Conservation (phyloP, 30 jellyfish, hydroid and myxozoan genomes). For the Calvadosia cruxmelitensis region DNA sequence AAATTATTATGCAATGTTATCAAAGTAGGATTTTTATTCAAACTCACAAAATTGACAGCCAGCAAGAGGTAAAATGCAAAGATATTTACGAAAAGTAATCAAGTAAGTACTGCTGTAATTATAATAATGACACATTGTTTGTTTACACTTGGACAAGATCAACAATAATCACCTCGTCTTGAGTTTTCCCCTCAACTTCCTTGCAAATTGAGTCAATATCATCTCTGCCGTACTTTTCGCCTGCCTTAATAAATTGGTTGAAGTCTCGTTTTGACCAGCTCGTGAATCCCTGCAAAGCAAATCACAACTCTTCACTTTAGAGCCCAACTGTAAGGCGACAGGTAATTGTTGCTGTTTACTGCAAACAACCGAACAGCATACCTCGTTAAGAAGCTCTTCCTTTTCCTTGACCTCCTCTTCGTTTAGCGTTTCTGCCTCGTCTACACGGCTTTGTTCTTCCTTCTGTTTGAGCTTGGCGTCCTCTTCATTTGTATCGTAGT, state of each 20-base stretch:
- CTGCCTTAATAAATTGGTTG: slow-evolving; percentile 86
- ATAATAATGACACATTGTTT: too few relatives aligned
- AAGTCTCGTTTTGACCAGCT: slow-evolving; percentile 93
- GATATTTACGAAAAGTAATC: too few relatives aligned
- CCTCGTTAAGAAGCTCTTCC: slow-evolving; percentile 88
- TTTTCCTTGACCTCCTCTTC: slow-evolving; percentile 90
- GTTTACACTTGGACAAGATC: too few relatives aligned
- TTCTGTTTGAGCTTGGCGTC: slow-evolving; percentile 68
- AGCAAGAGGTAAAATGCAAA: too few relatives aligned
- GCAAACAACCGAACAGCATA: too few relatives aligned
- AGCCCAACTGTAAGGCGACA: background rate
- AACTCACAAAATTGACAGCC: too few relatives aligned
- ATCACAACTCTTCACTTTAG: background rate
- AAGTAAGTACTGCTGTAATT: background rate
- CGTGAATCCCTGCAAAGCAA: slow-evolving; percentile 84
- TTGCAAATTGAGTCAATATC: slow-evolving; percentile 64
- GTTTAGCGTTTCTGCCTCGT: slow-evolving; percentile 85
- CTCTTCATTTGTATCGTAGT: slow-evolving; percentile 69
- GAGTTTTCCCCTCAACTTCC: slow-evolving; percentile 96
- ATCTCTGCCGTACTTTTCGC: slow-evolving; percentile 95
- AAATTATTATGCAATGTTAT: too few relatives aligned
- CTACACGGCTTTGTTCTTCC: slow-evolving; percentile 86
- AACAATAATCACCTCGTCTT: slow-evolving; percentile 91
- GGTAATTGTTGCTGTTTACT: background rate
- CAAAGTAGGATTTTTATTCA: too few relatives aligned